Conservation (phyloP, 2,888 invertebrate species). For the Agrilus cyanescens region DNA sequence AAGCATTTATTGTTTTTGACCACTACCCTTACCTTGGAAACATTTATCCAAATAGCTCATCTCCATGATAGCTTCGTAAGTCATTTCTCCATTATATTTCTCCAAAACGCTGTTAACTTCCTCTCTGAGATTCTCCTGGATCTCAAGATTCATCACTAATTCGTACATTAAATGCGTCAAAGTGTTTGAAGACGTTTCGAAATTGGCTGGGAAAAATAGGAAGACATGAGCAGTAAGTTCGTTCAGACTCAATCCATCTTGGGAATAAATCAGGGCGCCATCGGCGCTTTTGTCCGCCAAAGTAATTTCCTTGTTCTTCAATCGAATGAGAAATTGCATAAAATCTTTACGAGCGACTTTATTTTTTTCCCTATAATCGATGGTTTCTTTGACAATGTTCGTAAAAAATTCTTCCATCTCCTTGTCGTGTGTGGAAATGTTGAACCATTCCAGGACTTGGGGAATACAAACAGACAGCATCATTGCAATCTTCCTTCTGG, state of each 20-base stretch:
- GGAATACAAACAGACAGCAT: too few species aligned
- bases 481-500: conserved; percentile 8
- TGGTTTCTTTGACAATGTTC: too few species aligned
- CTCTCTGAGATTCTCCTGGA: conserved; percentile 31
- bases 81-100: conserved; percentile 28
- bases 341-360: conserved; percentile 4
- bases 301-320: background rate
- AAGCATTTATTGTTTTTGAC: too few species aligned
- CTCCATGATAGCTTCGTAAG: conserved; percentile 34
- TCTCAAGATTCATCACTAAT: too few species aligned
- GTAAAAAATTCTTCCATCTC: too few species aligned
- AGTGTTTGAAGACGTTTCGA: conserved; percentile 38
- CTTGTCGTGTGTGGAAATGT: too few species aligned
- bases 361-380: conserved; percentile 3
- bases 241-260: too few species aligned
- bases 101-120: conserved; percentile 31
- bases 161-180: conserved; percentile 39
- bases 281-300: too few species aligned
- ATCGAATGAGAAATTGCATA: conserved; percentile 4
- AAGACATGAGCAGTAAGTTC: too few species aligned
- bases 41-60: conserved; percentile 37
- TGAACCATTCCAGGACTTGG: too few species aligned
- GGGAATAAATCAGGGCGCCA: conserved; percentile 35
- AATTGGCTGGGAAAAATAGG: conserved; percentile 39
- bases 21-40: conserved; percentile 31